phyloP scores from a whole-genome alignment of 2,797 vertebrate species.

The Halcyon badia region DNA sequence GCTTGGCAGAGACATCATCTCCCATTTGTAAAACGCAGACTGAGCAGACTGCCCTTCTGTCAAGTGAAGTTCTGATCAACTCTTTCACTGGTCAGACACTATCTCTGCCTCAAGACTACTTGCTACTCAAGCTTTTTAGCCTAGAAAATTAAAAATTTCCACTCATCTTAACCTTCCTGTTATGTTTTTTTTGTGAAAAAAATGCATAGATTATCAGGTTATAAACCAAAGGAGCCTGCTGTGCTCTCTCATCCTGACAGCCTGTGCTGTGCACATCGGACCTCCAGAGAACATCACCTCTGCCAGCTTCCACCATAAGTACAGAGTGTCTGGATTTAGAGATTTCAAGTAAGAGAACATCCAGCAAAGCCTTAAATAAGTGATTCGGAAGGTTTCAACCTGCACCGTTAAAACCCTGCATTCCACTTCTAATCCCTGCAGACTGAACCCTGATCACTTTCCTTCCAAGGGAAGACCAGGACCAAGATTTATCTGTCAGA shows the following conservation, averaged over 20 bases:
- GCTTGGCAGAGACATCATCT: not conserved
- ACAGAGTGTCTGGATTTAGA: not conserved
- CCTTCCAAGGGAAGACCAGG: not conserved
- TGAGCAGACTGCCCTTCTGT: not conserved
- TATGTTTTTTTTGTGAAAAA: not conserved
- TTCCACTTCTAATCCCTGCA: not conserved
- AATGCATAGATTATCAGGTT: not conserved
- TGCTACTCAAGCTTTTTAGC: not conserved
- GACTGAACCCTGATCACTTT: not conserved
- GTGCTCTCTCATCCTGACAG: not conserved
- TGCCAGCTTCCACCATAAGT: not conserved
- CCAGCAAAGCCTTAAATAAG: not conserved
- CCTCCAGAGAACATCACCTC: not conserved
- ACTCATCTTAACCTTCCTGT: not conserved
- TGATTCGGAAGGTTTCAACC: not conserved
- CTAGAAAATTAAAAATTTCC: not conserved
- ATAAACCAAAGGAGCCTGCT: not conserved
- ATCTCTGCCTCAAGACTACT: not conserved
- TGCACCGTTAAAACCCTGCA: not conserved
- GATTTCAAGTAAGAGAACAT: not conserved
- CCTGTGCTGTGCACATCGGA: accelerated
- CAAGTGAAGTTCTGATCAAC: not conserved
- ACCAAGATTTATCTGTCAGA: not conserved
- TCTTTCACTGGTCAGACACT: not conserved
- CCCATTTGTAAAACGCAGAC: not conserved